Base-by-base conservation (phyloP, 2,113 vertebrate genomes). In the Microtus pennsylvanicus region DNA sequence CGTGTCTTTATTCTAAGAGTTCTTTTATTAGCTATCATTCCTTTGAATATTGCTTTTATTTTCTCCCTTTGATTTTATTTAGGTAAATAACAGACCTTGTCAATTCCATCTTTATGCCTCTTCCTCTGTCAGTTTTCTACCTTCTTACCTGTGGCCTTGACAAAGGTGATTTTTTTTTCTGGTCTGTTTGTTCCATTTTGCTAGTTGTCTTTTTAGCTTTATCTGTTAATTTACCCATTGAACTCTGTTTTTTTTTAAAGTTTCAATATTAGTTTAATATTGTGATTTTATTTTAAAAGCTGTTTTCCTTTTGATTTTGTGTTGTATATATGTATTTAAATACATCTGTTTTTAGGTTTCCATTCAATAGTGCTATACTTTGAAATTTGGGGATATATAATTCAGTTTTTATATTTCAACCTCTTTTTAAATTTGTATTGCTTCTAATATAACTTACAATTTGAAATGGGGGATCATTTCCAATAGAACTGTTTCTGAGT, bases 391-490 rank as follows among this genome's bases (percentile, higher is more conserved):
- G 10, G 10, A 28, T 42, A 69, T 92, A 52, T 90, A 75, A 89
- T 81, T 89, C 86, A 97, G 50, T 88, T 75, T 92, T 38, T 88
- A 14, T 85, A 24, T 21, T 90, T 67, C 88, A 50, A 58, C n/a
- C 45, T 91, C n/a, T 45, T 33, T 82, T 11, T 87, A 65, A 88
- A 12, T 50, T 89, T 81, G 12, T 33, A 55, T 63, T 86, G 35
- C 80, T 91, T 83, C 92, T 77, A 72, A 47, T 47, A 7, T 91
- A n/a, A 63, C 91, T 65, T 78, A 35, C 35, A 52, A 65, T 55
- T 91, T 95, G 78, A 81, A 89, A 55, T 87, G 26, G 80, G 47
- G 45, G 38, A 55, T 81, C 22, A 70, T 94, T 97, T 95, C 92
- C 69, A 87, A 33, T 7, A 76, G 3, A 7, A 42, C 33, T 87